phyloP scores from a whole-genome alignment of 2,888 invertebrate genomes.

The Aleiodes alternator region DNA sequence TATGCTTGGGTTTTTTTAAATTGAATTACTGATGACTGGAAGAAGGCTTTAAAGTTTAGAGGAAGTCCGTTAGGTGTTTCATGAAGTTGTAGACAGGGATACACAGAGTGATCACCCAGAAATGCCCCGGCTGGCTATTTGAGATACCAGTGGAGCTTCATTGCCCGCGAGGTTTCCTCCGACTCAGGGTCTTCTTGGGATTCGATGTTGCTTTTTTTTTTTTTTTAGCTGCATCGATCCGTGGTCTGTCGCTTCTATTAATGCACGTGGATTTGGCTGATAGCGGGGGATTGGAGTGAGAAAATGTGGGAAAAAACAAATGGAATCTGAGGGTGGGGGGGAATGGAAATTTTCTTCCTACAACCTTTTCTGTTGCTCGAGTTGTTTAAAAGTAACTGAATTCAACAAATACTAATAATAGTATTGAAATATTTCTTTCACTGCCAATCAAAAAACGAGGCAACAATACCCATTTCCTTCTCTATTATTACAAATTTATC shows the following conservation, averaged over 20 bases:
- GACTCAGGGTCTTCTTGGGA: constrained; percentile 72
- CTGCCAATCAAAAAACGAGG: no score
- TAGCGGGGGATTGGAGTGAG: not conserved
- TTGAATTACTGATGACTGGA: constrained; percentile 60
- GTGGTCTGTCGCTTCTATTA: constrained; percentile 24
- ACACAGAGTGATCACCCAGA: constrained; percentile 55
- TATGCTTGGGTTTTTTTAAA: constrained; percentile 50
- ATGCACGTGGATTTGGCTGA: not conserved
- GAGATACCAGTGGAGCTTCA: constrained; percentile 61
- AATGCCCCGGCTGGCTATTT: constrained; percentile 55
- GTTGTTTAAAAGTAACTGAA: no score
- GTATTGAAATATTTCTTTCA: no score
- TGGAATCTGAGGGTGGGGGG: no score
- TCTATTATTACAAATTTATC: no score
- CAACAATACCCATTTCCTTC: no score
- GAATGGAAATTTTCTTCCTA: no score
- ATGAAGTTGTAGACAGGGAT: constrained; percentile 57
- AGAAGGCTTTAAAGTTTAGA: constrained; percentile 66
- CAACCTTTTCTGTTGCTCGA: no score
- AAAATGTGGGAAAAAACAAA: no score
- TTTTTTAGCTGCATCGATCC: constrained; percentile 62
- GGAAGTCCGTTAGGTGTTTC: constrained; percentile 74
- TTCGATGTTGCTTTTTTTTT: constrained; percentile 41
- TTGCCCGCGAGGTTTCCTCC: constrained; percentile 73
- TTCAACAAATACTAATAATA: no score